These are phyloP conservation scores for Potorous gilbertii DNA, from an alignment of 2,797 vertebrate species.

Conservation along the genomic window DNA sequence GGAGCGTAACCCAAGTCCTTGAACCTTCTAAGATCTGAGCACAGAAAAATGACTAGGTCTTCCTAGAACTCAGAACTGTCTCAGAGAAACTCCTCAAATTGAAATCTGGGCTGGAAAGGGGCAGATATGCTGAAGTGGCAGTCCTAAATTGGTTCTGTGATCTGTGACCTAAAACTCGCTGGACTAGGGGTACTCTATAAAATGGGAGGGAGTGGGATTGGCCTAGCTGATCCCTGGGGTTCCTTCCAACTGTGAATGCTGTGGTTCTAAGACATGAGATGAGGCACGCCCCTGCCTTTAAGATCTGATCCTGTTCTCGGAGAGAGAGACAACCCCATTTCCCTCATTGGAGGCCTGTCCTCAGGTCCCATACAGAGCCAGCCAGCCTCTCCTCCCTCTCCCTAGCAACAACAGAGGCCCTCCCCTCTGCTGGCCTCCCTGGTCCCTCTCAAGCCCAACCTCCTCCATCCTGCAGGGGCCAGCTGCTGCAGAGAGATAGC, in stretches of 20 bases:
- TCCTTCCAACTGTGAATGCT: background rate
- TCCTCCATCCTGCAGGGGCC: background rate
- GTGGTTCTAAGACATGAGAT: no score
- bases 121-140: background rate
- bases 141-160: background rate
- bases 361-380: background rate
- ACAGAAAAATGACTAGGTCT: background rate
- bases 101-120: background rate
- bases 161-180: background rate
- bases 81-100: background rate
- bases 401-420: slow-evolving; percentile 4
- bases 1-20: background rate
- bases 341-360: background rate
- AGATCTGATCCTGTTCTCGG: no score
- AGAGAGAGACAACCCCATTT: no score
- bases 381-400: background rate
- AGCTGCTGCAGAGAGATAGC: slow-evolving; percentile 72
- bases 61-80: background rate
- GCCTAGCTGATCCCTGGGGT: no score
- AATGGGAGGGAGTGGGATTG: background rate
- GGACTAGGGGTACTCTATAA: background rate
- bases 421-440: background rate
- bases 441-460: background rate
- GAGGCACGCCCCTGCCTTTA: no score
- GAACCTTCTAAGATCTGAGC: background rate